Conservation (phyloP, 2,797 vertebrate species). For the Chelidonichthys spinosus region DNA sequence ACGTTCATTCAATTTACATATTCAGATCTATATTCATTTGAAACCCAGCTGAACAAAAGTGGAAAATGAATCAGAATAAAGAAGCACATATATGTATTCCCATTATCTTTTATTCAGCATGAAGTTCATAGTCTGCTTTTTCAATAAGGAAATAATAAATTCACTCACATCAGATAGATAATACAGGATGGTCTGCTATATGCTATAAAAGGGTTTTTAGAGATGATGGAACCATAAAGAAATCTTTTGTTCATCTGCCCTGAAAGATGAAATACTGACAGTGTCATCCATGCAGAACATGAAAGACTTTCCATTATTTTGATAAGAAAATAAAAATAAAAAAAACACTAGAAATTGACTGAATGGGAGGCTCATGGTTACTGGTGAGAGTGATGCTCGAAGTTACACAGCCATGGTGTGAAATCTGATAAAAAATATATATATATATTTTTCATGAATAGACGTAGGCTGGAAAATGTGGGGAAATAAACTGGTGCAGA, state of each 20-base stretch:
- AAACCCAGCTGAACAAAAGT: neutral
- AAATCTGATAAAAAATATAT: conserved; percentile 55
- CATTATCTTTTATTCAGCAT: conserved; percentile 6
- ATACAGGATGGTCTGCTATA: conserved; percentile 26
- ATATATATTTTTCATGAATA: conserved; percentile 50
- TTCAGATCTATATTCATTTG: conserved; percentile 24
- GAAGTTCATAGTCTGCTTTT: conserved; percentile 12
- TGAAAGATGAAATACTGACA: conserved; percentile 55
- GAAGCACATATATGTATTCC: neutral
- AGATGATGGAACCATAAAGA: conserved; percentile 30
- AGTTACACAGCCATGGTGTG: conserved; percentile 44
- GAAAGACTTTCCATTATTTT: conserved; percentile 65
- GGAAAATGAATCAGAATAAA: conserved; percentile 3
- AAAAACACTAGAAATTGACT: conserved; percentile 52
- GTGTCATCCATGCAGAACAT: conserved; percentile 59
- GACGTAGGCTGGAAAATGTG: conserved; percentile 24
- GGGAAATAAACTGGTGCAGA: conserved; percentile 33
- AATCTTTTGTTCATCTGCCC: conserved; percentile 45
- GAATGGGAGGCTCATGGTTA: conserved; percentile 40
- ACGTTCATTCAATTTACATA: conserved; percentile 7
- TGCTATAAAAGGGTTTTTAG: conserved; percentile 35
- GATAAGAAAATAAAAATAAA: conserved; percentile 65
- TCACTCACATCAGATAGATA: conserved; percentile 17
- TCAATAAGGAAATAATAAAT: conserved; percentile 34
- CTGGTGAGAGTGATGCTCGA: conserved; percentile 33